Evolutionary conservation across 2,888 invertebrate species (phyloP), one percentile per base, ranked within the genome.

Genomic region (Diplazon laetatorius): DNA sequence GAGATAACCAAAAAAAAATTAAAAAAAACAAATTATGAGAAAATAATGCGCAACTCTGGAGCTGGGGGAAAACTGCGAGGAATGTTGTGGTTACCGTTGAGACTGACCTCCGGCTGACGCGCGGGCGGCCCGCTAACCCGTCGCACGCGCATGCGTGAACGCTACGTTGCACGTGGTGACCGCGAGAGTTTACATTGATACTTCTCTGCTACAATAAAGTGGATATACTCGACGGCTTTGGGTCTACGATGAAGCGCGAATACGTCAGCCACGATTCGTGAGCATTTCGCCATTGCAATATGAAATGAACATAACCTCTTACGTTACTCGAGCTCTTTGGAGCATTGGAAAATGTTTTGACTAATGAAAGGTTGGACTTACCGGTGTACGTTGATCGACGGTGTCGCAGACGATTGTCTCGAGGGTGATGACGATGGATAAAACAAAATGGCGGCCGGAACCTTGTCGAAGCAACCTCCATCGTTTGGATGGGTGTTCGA

Each of bases 341-440:
- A 66, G 62, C 71, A 55, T 71, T 66, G 55, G 62, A 71, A n/a
- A 66, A 66, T 76, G 59, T 52, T 2, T 46, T 14, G 69, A 70
- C 30, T 39, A 65, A 50, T 50, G 63, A 12, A 60, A 59, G 37
- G 44, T 66, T n/a, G 37, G 35, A 44, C 57, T 63, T 39, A 39
- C 44, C 30, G 20, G 2, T n/a, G 14, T 39, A 14, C 22, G 46
- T 16, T 42, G 44, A 46, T 70, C 44, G 2, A 5, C 25, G 42
- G 25, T 5, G 50, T 5, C n/a, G 50, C 22, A 22, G 22, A 22
- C 25, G 22, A 22, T 12, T n/a, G 25, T 22, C 14, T 25, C 25
- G 25, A 25, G 25, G 25, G 52, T 25, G 25, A 52, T 52, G 25
- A 52, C 52, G 52, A 25, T 52, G 14, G 25, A 52, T 52, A 12